A percentile compares a stretch with the other conserved stretches of the same genome.
Evolutionary conservation across 1,140 invertebrate species (phyloP).

Genomic region (Drosophila albomicans): DNA sequence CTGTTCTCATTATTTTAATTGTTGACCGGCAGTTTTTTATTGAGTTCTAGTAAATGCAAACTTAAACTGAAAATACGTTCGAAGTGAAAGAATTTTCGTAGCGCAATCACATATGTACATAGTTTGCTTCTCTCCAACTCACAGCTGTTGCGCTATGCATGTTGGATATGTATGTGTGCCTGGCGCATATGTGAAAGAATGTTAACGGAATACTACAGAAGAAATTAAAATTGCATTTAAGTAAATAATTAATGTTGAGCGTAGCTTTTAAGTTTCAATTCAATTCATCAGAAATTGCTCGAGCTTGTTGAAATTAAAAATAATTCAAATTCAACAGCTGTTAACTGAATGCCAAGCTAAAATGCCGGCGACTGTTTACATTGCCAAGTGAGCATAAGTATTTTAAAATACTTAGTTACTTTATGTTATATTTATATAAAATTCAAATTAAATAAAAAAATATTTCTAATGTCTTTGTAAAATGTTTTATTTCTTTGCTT

Average conservation of each 20-base stretch:
- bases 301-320: neutral
- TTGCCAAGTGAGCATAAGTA: neutral
- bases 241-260: neutral
- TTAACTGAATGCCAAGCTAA: neutral
- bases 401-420: slow-evolving; percentile 3
- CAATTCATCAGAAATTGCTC: neutral
- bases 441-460: neutral
- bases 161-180: neutral
- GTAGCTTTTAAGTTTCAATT: neutral
- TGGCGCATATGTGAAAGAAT: slow-evolving; percentile 1
- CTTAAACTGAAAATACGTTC: slow-evolving; percentile 71
- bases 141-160: slow-evolving; percentile 43
- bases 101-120: slow-evolving; percentile 15
- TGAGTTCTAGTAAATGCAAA: slow-evolving; percentile 45
- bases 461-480: neutral
- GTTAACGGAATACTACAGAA: slow-evolving; percentile 17
- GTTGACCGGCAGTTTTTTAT: slow-evolving; percentile 40
- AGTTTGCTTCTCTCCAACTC: slow-evolving; percentile 15
- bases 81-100: slow-evolving; percentile 68
- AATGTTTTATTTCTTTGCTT: too few species aligned
- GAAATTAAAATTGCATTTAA: neutral
- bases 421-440: neutral
- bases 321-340: neutral
- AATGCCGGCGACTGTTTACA: neutral
- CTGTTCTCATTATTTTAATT: slow-evolving; percentile 62